Base-by-base conservation (phyloP, 2,888 invertebrate species). In the Acrobasis repandana region DNA sequence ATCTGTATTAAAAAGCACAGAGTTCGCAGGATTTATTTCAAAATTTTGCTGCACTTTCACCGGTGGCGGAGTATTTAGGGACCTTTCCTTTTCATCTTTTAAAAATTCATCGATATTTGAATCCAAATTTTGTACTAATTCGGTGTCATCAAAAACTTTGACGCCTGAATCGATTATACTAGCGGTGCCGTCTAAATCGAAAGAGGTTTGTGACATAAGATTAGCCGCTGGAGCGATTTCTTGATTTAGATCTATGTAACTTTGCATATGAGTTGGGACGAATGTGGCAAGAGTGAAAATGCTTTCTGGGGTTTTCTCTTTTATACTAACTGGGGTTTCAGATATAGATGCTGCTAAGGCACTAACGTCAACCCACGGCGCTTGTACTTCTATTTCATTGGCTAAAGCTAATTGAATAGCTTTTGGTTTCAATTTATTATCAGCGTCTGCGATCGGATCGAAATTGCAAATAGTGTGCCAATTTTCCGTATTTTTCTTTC, bases 281-380 rank as follows among this genome's bases (percentile, higher is more conserved):
- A 89, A 93, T 0, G 93, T 94, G 15, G 93, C 93, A 5, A 93
- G 77, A 8, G 93, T 93, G 70, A 93, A 93, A 65, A 93, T 88
- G 69, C 81, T 92, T 71, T 93, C 93, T 65, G 86, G 94, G 50
- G 78, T 91, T 82, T 90, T 93, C 68, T 94, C 93, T 79, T 94
- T 94, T 50, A 94, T 93, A 66, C 93, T 94, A 0, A 95, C 92
- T 18, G 94, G 94, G 0, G 94, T 93, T 86, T 94, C 93, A 65
- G 94, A 93, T 76, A 94, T 92, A 49, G 94, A 94, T 0, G 95
- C 94, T 1, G 95, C 94, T 61, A 96, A 83, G 5, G 95, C 94
- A 68, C 94, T 95, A 0, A 95, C 95, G 74, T 96, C 95, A 1
- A 95, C 93, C 96, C 96, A 96, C 0, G 95, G 94, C 0, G 95